phyloP scores from a whole-genome alignment of 2,797 vertebrate species.

The Neosilurus mollespiculum region DNA sequence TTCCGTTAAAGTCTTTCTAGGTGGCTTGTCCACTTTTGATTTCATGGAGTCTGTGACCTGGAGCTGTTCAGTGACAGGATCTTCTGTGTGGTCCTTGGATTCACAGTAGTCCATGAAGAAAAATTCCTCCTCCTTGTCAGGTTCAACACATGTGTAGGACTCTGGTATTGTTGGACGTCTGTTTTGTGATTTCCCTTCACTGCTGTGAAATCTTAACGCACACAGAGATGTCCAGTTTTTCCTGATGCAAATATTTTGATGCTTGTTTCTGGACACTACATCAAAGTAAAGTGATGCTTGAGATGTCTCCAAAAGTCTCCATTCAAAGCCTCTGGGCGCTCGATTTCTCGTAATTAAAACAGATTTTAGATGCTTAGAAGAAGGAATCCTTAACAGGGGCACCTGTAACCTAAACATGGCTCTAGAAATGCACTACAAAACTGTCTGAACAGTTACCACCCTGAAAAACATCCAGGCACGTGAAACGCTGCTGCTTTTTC shows the following conservation, averaged over 20 bases:
- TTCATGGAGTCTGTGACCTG: not conserved
- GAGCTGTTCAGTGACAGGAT: constrained; percentile 2
- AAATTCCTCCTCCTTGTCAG: constrained; percentile 67
- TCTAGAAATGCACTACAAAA: not conserved
- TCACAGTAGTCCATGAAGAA: constrained; percentile 66
- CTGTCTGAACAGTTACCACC: not conserved
- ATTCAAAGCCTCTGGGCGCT: not conserved
- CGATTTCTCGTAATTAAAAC: not conserved
- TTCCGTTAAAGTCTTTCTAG: constrained; percentile 12
- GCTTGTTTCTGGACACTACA: not conserved
- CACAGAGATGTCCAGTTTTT: not conserved
- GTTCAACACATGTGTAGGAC: constrained; percentile 60
- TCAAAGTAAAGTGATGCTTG: not conserved
- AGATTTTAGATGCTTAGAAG: not conserved
- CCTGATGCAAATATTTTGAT: not conserved
- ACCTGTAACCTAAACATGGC: constrained; percentile 19
- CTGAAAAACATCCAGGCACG: not conserved
- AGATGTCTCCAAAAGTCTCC: not conserved
- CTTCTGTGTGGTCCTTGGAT: constrained; percentile 21
- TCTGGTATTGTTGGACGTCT: not conserved
- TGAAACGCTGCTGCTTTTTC: constrained; percentile 1
- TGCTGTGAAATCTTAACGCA: constrained; percentile 46
- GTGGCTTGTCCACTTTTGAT: constrained; percentile 10
- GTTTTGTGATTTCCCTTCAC: not conserved
- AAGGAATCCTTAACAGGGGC: not conserved